Evolutionary conservation across 2,888 invertebrate genomes (phyloP).

Genomic region (Drosophila hamatofila): DNA sequence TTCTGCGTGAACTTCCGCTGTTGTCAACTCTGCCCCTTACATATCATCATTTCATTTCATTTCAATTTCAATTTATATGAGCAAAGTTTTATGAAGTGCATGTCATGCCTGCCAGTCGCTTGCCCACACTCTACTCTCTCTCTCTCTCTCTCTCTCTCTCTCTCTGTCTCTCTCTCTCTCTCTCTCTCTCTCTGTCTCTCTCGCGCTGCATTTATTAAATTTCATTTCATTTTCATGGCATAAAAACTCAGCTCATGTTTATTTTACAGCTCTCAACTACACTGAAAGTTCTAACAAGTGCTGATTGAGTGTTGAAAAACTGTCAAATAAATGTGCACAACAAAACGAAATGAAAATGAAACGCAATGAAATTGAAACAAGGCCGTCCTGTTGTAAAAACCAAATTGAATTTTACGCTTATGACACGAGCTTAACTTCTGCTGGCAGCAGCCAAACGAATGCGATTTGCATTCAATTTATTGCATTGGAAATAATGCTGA

Average conservation of each 20-base stretch:
- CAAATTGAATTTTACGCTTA: conserved; percentile 72
- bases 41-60: conserved; percentile 69
- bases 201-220: conserved; percentile 72
- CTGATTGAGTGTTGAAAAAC: conserved; percentile 77
- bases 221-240: conserved; percentile 66
- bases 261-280: conserved; percentile 69
- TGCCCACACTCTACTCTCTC: conserved; percentile 9
- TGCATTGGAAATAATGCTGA: conserved; percentile 39
- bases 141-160: no score
- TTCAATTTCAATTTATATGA: conserved; percentile 80
- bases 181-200: background rate
- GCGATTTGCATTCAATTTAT: conserved; percentile 56
- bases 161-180: background rate
- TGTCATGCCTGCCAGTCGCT: conserved; percentile 64
- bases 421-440: conserved; percentile 55
- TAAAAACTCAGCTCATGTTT: conserved; percentile 68
- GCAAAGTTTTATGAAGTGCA: conserved; percentile 80
- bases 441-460: conserved; percentile 8
- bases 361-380: conserved; percentile 25
- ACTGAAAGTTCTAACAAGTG: conserved; percentile 78
- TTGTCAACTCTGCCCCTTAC: conserved; percentile 58
- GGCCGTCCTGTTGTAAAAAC: conserved; percentile 51
- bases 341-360: conserved; percentile 17
- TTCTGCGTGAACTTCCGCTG: conserved; percentile 26
- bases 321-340: conserved; percentile 66